Evolutionary conservation across 2,888 invertebrate species (phyloP).

Genomic region (Aromia moschata): DNA sequence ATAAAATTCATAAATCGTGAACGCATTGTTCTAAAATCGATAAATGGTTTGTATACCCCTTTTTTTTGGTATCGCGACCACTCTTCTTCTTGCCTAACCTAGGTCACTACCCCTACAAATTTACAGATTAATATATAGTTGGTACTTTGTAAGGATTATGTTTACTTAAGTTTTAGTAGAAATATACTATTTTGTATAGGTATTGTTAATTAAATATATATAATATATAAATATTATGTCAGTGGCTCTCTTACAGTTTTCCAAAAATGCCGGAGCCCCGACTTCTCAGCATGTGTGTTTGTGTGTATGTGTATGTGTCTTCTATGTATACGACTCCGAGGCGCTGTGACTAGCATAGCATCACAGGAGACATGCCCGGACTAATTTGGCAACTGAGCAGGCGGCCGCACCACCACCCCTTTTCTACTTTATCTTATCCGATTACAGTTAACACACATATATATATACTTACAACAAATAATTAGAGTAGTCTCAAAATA

Average conservation of each 20-base stretch:
- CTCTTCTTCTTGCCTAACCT: conserved; percentile 51
- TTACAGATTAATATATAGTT: conserved; percentile 67
- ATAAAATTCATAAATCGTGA: conserved; percentile 62
- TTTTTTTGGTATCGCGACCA: conserved; percentile 47
- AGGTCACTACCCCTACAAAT: conserved; percentile 56
- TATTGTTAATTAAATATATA: conserved; percentile 58
- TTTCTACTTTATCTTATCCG: conserved; percentile 47
- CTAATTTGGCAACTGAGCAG: conserved; percentile 57
- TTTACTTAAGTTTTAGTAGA: conserved; percentile 61
- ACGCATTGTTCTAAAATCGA: conserved; percentile 62
- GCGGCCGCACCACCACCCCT: conserved; percentile 48
- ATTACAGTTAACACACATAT: conserved; percentile 53
- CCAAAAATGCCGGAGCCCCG: conserved; percentile 44
- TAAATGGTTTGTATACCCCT: conserved; percentile 50
- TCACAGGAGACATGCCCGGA: conserved; percentile 57
- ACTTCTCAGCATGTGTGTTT: conserved; percentile 29
- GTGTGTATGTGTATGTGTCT: no score
- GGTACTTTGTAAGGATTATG: conserved; percentile 72
- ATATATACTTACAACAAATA: conserved; percentile 55
- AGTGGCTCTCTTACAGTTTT: conserved; percentile 53
- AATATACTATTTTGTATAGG: conserved; percentile 60
- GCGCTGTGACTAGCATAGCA: conserved; percentile 58
- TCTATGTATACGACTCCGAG: conserved; percentile 44
- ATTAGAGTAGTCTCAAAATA: conserved; percentile 61
- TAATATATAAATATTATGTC: conserved; percentile 53